Conservation (phyloP, 2,797 vertebrate species). For the Choloepus didactylus region DNA sequence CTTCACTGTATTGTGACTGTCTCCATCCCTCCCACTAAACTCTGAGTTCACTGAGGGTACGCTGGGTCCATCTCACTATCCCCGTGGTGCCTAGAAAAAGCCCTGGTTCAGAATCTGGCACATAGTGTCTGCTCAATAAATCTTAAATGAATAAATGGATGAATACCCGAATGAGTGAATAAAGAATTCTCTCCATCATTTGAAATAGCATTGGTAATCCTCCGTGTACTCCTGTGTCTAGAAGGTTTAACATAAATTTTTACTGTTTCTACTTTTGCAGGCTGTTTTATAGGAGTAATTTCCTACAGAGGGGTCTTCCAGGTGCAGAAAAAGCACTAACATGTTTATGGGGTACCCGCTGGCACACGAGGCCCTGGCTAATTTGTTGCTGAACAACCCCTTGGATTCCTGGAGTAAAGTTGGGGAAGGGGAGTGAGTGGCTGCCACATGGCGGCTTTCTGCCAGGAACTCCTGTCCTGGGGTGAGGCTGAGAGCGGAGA, state of each 20-base stretch:
- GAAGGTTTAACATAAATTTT: constrained; percentile 66
- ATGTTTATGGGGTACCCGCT: constrained; percentile 55
- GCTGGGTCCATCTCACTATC: not conserved
- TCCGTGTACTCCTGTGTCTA: not conserved
- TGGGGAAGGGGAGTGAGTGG: not conserved
- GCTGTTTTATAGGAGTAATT: constrained; percentile 63
- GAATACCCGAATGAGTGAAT: not conserved
- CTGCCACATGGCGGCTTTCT: constrained; percentile 24
- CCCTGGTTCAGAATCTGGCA: not conserved
- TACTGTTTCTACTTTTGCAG: constrained; percentile 49
- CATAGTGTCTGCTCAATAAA: not conserved
- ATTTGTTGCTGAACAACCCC: constrained; percentile 2
- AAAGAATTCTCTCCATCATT: constrained; percentile 21
- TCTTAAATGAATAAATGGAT: constrained; percentile 45
- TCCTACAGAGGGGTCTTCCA: constrained; percentile 66
- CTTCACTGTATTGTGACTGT: not conserved
- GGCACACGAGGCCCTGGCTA: not conserved
- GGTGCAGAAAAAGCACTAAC: constrained; percentile 67
- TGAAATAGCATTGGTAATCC: constrained; percentile 5
- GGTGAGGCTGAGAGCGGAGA: not conserved
- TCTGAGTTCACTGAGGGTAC: not conserved
- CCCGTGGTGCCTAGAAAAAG: not conserved
- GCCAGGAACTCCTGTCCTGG: not conserved
- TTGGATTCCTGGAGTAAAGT: constrained; percentile 34
- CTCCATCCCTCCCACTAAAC: not conserved